A percentile compares a stretch with the other conserved stretches of the same genome.
phyloP scores from a whole-genome alignment of 2,888 invertebrate genomes.

The Camponotus fellah region DNA sequence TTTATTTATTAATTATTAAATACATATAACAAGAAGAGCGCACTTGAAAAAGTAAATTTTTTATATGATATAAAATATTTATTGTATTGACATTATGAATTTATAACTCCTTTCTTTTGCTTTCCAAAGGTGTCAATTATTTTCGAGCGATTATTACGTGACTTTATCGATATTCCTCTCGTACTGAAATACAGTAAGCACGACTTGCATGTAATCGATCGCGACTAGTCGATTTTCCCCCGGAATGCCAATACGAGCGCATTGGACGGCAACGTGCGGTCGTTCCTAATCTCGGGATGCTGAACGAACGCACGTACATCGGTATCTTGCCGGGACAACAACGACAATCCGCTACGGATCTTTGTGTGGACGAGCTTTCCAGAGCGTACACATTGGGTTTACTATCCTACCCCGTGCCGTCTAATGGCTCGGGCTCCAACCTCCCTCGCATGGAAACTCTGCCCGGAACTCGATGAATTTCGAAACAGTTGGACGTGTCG shows the following conservation, averaged over 20 bases:
- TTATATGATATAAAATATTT: neutral
- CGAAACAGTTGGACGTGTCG: constrained; percentile 56
- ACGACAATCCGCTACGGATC: constrained; percentile 45
- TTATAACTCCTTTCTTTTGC: neutral
- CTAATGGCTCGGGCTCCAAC: constrained; percentile 36
- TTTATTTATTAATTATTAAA: neutral
- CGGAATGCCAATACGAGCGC: constrained; percentile 49
- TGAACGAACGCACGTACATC: constrained; percentile 58
- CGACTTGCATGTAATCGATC: constrained; percentile 35
- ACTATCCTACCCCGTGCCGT: constrained; percentile 1
- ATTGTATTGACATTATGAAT: neutral
- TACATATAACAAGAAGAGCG: too few relatives aligned
- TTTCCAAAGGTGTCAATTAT: neutral
- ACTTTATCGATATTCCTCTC: neutral
- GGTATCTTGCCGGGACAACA: constrained; percentile 49
- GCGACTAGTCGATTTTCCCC: constrained; percentile 53
- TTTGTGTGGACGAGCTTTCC: constrained; percentile 26
- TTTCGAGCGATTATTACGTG: neutral
- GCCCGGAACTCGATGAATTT: constrained; percentile 59
- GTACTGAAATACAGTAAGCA: too few relatives aligned
- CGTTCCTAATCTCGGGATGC: constrained; percentile 61
- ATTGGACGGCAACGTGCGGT: constrained; percentile 43
- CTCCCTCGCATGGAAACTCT: constrained; percentile 32
- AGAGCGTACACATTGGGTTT: constrained; percentile 37
- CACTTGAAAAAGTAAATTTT: neutral